Percentiles rank a stretch among this genome's conserved stretches.
Evolutionary conservation across 1,140 invertebrate genomes (phyloP).

Genomic region (Thaumetopoea pityocampa): DNA sequence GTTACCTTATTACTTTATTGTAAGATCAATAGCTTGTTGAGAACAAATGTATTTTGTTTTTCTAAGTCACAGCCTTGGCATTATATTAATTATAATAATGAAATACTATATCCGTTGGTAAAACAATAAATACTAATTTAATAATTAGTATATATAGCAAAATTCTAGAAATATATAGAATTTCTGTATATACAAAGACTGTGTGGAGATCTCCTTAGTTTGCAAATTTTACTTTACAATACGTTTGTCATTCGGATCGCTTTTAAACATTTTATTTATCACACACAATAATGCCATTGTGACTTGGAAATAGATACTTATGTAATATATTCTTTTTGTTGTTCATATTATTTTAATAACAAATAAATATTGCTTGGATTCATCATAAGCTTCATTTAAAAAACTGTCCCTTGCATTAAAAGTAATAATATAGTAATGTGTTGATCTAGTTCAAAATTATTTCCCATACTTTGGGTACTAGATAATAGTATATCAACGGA

Average conservation of each 20-base stretch:
- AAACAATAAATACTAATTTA: no score
- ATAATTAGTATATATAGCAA: no score
- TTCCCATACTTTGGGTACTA: no score
- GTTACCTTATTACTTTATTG: constrained; percentile 50
- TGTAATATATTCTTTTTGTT: constrained; percentile 69
- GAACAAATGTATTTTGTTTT: constrained; percentile 45
- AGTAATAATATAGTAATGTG: no score
- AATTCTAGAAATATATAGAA: constrained; percentile 1
- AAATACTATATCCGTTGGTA: no score
- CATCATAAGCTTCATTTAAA: no score
- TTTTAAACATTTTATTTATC: constrained; percentile 24
- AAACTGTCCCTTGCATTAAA: no score
- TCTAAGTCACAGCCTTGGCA: constrained; percentile 45
- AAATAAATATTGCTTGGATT: constrained; percentile 62
- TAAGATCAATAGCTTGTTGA: constrained; percentile 32
- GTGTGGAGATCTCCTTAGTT: constrained; percentile 45
- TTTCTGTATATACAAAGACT: constrained; percentile 27
- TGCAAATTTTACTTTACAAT: no score
- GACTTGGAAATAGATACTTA: constrained; percentile 57
- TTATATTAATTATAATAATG: constrained; percentile 13
- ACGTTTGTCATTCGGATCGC: no score
- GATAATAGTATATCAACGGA: no score
- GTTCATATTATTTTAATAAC: constrained; percentile 54
- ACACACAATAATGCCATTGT: constrained; percentile 39
- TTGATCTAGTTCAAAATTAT: no score